Evolutionary conservation across 2,888 invertebrate genomes (phyloP).

Genomic region (Yponomeuta cagnagella): DNA sequence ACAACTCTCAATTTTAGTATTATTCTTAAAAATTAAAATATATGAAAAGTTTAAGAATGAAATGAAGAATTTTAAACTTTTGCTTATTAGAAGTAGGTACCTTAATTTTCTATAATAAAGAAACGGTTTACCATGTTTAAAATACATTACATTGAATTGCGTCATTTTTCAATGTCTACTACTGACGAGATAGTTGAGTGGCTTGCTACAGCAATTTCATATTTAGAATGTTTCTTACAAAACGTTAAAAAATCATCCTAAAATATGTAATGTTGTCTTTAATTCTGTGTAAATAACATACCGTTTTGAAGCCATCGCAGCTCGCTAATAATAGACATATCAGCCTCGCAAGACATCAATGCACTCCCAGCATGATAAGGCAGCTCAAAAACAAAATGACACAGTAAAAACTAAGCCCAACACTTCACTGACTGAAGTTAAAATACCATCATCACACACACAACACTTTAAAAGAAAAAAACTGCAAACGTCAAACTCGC

Average conservation of each 20-base stretch:
- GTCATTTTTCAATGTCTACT: no score
- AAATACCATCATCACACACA: conserved; percentile 28
- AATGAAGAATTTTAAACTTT: no score
- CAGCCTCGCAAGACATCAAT: conserved; percentile 64
- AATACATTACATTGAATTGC: no score
- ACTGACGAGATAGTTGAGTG: no score
- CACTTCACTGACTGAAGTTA: conserved; percentile 23
- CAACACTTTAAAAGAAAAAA: conserved; percentile 31
- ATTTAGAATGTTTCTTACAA: not conserved
- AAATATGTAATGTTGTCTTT: not conserved
- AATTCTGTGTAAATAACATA: conserved; percentile 31
- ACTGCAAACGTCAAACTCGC: conserved; percentile 32
- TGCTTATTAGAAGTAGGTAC: no score
- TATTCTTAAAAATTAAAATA: no score
- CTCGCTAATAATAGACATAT: conserved; percentile 72
- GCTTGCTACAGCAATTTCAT: not conserved
- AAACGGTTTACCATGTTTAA: no score
- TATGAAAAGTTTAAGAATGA: no score
- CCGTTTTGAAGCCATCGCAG: conserved; percentile 73
- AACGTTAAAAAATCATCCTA: not conserved
- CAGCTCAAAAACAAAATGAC: conserved; percentile 45
- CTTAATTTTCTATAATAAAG: no score
- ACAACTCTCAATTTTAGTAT: no score
- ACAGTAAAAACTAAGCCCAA: conserved; percentile 34
- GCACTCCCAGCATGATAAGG: conserved; percentile 44